A percentile compares a stretch with the other conserved stretches of the same genome.
Evolutionary conservation across 1,140 invertebrate genomes (phyloP).

Genomic region (Rhizoglyphus robini): DNA sequence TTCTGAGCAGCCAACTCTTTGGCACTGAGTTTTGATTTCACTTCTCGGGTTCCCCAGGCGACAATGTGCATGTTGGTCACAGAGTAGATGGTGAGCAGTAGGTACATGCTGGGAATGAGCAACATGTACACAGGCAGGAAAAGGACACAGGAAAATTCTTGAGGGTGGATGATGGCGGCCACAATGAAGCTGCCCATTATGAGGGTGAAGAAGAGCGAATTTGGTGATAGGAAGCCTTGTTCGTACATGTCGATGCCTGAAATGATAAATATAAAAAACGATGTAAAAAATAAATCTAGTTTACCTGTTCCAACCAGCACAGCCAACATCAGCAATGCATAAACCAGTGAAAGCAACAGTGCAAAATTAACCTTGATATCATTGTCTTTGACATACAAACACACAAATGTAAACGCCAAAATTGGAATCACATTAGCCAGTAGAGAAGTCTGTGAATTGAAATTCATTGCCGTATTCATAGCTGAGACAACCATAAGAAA

Average conservation of each 20-base stretch:
- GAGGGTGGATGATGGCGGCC: conserved; percentile 91
- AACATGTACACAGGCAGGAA: conserved; percentile 87
- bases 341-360: conserved; percentile 34
- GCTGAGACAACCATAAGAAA: conserved; percentile 49
- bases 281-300: too few relatives aligned
- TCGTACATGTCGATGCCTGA: conserved; percentile 71
- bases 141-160: conserved; percentile 94
- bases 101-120: conserved; percentile 95
- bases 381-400: conserved; percentile 42
- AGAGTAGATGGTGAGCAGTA: conserved; percentile 93
- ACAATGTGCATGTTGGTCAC: conserved; percentile 96
- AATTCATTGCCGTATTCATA: conserved; percentile 40
- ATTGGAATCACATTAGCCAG: conserved; percentile 37
- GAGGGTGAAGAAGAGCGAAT: conserved; percentile 92
- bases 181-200: conserved; percentile 86
- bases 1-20: neutral
- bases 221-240: conserved; percentile 82
- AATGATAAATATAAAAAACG: too few relatives aligned
- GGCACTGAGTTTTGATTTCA: conserved; percentile 39
- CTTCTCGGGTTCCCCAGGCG: conserved; percentile 95
- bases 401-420: conserved; percentile 37
- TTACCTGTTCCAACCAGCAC: too few relatives aligned
- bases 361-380: conserved; percentile 48
- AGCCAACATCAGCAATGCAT: conserved; percentile 11
- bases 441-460: conserved; percentile 33